Conservation (phyloP, 2,113 vertebrate species). For the Vidua macroura region DNA sequence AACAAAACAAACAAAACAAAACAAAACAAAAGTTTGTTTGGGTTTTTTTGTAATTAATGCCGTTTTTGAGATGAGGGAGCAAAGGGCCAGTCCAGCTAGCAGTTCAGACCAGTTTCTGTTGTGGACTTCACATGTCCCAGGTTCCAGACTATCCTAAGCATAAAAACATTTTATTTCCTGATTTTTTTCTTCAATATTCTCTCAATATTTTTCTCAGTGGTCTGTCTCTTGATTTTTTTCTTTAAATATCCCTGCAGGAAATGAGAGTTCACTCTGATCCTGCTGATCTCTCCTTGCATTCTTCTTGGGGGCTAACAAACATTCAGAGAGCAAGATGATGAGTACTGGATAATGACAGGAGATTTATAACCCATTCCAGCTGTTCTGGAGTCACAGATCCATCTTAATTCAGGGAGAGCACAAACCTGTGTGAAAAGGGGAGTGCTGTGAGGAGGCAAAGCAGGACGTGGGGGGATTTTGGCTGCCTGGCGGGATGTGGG, state of each 20-base stretch:
- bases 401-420: neutral
- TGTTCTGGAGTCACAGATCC: neutral
- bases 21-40: neutral
- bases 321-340: neutral
- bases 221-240: neutral
- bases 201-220: neutral
- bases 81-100: neutral
- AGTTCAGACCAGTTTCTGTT: neutral
- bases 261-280: neutral
- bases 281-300: neutral
- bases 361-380: neutral
- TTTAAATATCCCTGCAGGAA: neutral
- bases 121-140: neutral
- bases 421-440: neutral
- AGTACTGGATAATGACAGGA: neutral
- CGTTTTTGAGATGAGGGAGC: neutral
- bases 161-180: neutral
- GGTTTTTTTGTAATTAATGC: neutral
- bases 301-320: neutral
- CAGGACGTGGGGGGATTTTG: neutral
- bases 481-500: neutral
- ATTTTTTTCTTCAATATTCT: neutral
- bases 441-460: neutral
- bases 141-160: neutral
- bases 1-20: too few relatives aligned